Evolutionary conservation across 2,113 vertebrate species (phyloP), one percentile per base, ranked within the genome.

Genomic region (Benitochromis conjunctus): DNA sequence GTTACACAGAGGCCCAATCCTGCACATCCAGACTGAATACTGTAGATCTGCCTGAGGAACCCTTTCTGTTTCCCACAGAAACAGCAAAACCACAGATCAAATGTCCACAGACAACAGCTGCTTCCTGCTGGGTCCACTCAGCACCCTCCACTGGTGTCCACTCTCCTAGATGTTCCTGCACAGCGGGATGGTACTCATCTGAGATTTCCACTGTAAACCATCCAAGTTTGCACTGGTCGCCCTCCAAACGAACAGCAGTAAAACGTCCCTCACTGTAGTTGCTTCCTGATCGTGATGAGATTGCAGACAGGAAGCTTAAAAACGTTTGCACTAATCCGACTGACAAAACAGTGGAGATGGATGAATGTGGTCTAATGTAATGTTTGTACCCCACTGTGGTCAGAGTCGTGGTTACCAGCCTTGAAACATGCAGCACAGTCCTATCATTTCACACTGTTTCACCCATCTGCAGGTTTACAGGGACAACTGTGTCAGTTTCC

Each of bases 361-460:
- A 14, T 8, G 36, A 66, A 9, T 24, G 62, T 21, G 53, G n/a
- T n/a, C n/a, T n/a, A n/a, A n/a, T n/a, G n/a, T 26, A 26, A 26
- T 26, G 62, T 51, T 51, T 48, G 46, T 38, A 14, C 11, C 7
- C 0, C 34, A 9, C 62, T 21, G 7, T 66, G 62, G 24, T 66
- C 36, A 41, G 0, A 24, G 36, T 43, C 7, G 13, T 43, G 36
- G 5, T 21, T 2, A 66, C 34, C n/a, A 66, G 19, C 0, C 34
- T 41, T 21, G 41, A 41, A 21, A 41, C 41, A 43, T 69, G n/a
- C 64, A 43, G 64, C 5, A 24, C 13, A 24, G 64, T 69, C 64
- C 9, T 12, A 43, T 69, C 24, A 16, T 69, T 69, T 8, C 48
- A 51, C 48, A 51, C 16, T 1, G 46, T 51, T 51, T 66, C 62